Percentiles rank a stretch among this genome's conserved stretches.
Conservation (phyloP, 1,140 invertebrate species). For the Cotesia glomerata region DNA sequence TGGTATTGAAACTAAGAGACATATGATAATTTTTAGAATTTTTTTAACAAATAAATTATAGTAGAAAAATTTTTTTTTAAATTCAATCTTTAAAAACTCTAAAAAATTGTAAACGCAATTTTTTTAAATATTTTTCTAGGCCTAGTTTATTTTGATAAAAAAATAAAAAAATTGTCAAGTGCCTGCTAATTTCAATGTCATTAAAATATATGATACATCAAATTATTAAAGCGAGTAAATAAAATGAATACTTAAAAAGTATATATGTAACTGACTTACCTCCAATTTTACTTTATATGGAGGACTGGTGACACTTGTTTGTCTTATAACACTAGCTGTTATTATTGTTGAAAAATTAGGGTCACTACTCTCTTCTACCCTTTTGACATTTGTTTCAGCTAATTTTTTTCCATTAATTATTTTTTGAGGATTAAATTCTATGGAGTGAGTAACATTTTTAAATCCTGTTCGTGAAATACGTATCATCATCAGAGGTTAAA, state of each 20-base stretch:
- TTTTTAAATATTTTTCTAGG: too few species aligned
- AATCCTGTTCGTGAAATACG: constrained; percentile 1
- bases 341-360: not conserved
- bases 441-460: not conserved
- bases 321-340: not conserved
- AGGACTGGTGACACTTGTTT: not conserved
- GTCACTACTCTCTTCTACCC: constrained; percentile 1
- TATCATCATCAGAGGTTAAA: not conserved
- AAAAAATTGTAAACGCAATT: too few species aligned
- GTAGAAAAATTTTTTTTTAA: too few species aligned
- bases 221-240: not conserved
- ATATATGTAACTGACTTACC: not conserved
- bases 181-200: not conserved
- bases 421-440: constrained; percentile 14
- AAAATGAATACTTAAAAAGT: not conserved
- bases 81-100: too few species aligned
- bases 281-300: not conserved
- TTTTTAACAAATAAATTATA: too few species aligned
- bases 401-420: constrained; percentile 13
- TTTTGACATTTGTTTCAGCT: not conserved
- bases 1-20: too few species aligned
- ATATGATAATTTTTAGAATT: too few species aligned
- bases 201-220: not conserved
- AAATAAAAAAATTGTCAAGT: too few species aligned
- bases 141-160: too few species aligned